phyloP scores from a whole-genome alignment of 2,797 vertebrate species.

The Acipenser oxyrinchus region DNA sequence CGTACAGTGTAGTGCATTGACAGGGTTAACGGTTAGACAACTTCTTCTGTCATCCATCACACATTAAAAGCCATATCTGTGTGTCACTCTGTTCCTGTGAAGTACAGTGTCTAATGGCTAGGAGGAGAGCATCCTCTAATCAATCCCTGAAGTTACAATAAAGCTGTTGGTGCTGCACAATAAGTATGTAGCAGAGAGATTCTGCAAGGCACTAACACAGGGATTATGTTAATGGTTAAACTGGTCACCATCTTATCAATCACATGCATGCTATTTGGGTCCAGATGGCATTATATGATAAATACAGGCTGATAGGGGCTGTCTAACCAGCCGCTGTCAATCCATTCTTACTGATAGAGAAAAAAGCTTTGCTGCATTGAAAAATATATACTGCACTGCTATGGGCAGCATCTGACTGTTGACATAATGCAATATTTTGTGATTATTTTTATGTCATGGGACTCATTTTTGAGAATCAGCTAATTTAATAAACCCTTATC shows the following conservation, averaged over 20 bases:
- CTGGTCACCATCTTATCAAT: conserved; percentile 13
- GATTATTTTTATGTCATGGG: no score
- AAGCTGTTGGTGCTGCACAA: conserved; percentile 18
- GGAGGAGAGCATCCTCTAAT: conserved; percentile 31
- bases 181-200: conserved; percentile 5
- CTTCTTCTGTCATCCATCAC: not conserved
- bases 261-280: not conserved
- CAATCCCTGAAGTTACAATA: conserved; percentile 12
- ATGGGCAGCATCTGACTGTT: no score
- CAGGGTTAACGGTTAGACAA: not conserved
- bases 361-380: no score
- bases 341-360: no score
- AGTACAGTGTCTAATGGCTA: conserved; percentile 34
- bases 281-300: no score
- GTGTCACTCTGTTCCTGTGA: conserved; percentile 10
- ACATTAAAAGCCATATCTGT: not conserved
- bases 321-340: no score
- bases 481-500: no score
- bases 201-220: conserved; percentile 13
- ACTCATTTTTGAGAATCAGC: no score
- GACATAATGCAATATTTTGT: no score
- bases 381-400: no score
- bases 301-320: no score
- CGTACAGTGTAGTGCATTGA: not conserved
- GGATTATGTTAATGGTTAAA: conserved; percentile 17